phyloP scores from a whole-genome alignment of 2,113 vertebrate species.

The Ovibos moschatus region DNA sequence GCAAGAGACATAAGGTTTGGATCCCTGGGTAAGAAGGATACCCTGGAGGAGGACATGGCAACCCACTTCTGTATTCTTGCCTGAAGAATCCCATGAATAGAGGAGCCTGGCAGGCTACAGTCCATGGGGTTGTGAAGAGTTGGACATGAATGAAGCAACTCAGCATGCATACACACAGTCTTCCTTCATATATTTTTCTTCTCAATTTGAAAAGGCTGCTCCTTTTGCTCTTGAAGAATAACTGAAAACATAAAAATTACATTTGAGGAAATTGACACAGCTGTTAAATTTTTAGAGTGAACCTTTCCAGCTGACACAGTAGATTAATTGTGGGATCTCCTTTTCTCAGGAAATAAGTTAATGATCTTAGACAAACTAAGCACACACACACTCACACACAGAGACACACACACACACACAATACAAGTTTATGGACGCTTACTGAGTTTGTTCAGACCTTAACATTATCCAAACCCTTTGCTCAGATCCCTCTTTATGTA shows the following conservation, averaged over 20 bases:
- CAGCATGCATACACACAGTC: not conserved
- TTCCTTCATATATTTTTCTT: not conserved
- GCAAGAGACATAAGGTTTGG: not conserved
- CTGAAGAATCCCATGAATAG: not conserved
- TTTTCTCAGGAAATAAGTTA: slow-evolving; percentile 9
- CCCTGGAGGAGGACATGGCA: not conserved
- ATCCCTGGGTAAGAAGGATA: not conserved
- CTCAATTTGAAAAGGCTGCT: not conserved
- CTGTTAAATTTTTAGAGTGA: not conserved
- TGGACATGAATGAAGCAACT: not conserved
- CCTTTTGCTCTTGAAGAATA: not conserved
- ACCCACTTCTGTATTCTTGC: not conserved
- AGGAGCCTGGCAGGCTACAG: not conserved
- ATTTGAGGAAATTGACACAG: not conserved
- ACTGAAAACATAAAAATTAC: slow-evolving; percentile 3
- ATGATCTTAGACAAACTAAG: not conserved
- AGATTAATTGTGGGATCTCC: not conserved
- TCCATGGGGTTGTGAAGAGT: not conserved
- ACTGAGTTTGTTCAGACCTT: not conserved
- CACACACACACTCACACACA: not conserved
- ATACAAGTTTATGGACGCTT: not conserved
- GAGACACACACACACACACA: not conserved
- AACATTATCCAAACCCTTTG: not conserved
- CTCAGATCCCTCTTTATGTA: not conserved
- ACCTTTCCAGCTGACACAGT: not conserved